These are phyloP conservation scores for Ophion obscuratus DNA, from an alignment of 2,888 invertebrate species.

Conservation along the genomic window DNA sequence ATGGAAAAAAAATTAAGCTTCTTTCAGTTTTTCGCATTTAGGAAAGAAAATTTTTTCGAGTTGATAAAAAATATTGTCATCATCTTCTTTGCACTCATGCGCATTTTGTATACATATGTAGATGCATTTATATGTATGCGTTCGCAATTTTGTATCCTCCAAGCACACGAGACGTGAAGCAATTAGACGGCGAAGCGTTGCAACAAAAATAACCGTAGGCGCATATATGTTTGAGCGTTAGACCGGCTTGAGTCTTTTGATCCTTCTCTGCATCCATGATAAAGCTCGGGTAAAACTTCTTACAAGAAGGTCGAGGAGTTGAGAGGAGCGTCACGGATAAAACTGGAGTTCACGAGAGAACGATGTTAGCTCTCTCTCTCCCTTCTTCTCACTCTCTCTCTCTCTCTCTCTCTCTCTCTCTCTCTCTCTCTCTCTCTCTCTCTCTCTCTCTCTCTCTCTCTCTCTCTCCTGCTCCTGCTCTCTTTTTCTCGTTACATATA, in stretches of 20 bases:
- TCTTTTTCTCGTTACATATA: constrained; percentile 14
- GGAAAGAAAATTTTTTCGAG: no score
- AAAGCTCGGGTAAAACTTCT: constrained; percentile 48
- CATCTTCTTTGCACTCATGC: background rate
- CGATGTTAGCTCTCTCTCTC: background rate
- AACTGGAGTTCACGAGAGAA: constrained; percentile 51
- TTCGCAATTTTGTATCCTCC: constrained; percentile 15
- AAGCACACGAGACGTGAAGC: background rate
- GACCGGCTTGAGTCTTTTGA: constrained; percentile 48
- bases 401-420: no score
- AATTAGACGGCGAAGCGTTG: constrained; percentile 12
- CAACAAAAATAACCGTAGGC: constrained; percentile 9
- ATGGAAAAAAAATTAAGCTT: no score
- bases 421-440: no score
- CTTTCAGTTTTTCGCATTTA: no score
- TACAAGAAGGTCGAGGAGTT: constrained; percentile 55
- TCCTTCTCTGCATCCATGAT: constrained; percentile 29
- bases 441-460: no score
- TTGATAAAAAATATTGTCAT: background rate
- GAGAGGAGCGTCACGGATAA: constrained; percentile 56
- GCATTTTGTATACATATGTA: background rate
- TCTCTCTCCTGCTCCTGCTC: background rate
- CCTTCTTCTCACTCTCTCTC: no score
- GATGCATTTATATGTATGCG: no score
- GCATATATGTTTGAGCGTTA: constrained; percentile 17